Percentiles rank a stretch among this genome's conserved stretches.
phyloP scores from a whole-genome alignment of 2,113 vertebrate species.

The Zosterops pallidus region DNA sequence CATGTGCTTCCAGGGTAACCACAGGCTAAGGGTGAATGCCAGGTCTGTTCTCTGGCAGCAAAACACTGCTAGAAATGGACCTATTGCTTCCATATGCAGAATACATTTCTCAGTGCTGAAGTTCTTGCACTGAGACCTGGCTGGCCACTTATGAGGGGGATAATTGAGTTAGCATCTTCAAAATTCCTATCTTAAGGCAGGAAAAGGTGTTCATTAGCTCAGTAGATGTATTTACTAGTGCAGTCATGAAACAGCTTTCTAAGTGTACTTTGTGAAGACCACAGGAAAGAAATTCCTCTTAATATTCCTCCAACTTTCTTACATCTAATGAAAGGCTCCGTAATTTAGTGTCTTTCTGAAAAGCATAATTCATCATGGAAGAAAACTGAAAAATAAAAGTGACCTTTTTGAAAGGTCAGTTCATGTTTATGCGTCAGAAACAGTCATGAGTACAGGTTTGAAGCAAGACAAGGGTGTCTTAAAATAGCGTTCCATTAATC shows the following conservation, averaged over 20 bases:
- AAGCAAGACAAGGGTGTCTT: slow-evolving; percentile 5
- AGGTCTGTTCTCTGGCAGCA: not conserved
- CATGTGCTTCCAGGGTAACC: not conserved
- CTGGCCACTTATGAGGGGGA: not conserved
- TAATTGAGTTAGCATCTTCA: not conserved
- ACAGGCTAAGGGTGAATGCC: not conserved
- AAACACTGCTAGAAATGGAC: not conserved
- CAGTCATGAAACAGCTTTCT: not conserved
- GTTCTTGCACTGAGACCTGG: not conserved
- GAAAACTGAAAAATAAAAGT: slow-evolving; percentile 44
- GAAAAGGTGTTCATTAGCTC: not conserved
- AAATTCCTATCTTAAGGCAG: not conserved
- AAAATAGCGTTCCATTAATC: slow-evolving; percentile 59
- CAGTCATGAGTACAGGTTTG: not conserved
- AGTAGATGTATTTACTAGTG: not conserved
- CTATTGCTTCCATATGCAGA: not conserved
- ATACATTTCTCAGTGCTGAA: not conserved
- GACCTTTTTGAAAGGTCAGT: slow-evolving; percentile 62
- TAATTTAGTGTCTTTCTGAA: slow-evolving; percentile 48
- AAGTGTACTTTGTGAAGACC: not conserved
- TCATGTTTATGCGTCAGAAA: slow-evolving; percentile 42
- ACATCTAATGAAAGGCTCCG: not conserved
- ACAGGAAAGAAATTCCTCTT: not conserved
- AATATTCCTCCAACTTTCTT: slow-evolving; percentile 4
- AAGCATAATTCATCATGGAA: slow-evolving; percentile 44